Evolutionary conservation across 2,113 vertebrate genomes (phyloP).

Genomic region (Vanacampus margaritifer): DNA sequence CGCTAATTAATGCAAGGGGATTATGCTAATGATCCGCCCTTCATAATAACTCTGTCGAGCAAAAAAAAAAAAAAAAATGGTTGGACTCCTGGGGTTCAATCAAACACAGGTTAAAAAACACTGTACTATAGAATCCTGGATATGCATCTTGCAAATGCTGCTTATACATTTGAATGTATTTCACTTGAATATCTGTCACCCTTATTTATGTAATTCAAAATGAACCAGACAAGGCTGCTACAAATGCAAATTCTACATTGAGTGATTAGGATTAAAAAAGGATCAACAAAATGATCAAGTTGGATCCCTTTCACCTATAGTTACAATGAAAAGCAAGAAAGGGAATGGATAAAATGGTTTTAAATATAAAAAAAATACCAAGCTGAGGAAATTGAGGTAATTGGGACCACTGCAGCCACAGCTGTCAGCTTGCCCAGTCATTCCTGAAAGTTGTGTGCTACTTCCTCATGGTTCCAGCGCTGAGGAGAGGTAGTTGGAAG

Average conservation of each 20-base stretch:
- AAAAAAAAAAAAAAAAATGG: no score
- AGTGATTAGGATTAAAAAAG: background rate
- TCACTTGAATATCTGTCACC: background rate
- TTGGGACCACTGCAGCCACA: slow-evolving; percentile 38
- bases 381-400: slow-evolving; percentile 35
- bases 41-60: no score
- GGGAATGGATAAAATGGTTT: background rate
- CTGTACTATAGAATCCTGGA: no score
- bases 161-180: background rate
- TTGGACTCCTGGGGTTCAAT: no score
- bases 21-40: no score
- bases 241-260: background rate
- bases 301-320: background rate
- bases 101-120: no score
- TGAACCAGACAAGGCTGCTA: background rate
- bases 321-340: background rate
- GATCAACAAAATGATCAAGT: background rate
- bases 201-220: background rate
- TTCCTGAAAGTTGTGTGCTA: slow-evolving; percentile 49
- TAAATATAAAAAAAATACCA: slow-evolving; percentile 17
- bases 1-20: no score
- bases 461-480: slow-evolving; percentile 34
- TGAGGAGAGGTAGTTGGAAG: slow-evolving; percentile 43
- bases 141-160: background rate
- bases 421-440: slow-evolving; percentile 41